Percentiles rank a stretch among this genome's conserved stretches.
Conservation (phyloP, 1,140 invertebrate genomes). For the Aphis gossypii region DNA sequence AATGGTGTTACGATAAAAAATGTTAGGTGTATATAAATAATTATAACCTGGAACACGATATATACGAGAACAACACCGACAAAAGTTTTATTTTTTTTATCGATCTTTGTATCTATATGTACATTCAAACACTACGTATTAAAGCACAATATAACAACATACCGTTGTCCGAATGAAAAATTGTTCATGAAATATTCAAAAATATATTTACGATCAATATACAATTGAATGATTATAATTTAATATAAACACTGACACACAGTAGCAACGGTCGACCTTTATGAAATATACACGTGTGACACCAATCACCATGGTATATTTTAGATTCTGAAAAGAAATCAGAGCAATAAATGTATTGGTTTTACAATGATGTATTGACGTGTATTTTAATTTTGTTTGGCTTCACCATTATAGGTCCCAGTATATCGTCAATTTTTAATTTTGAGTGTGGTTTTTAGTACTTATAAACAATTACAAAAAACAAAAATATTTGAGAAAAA, state of each 20-base stretch:
- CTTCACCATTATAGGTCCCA: neutral
- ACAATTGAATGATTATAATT: neutral
- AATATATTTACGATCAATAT: neutral
- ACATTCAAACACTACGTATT: neutral
- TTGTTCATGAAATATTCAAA: conserved; percentile 12
- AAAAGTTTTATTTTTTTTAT: neutral
- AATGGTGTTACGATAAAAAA: neutral
- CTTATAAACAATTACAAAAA: neutral
- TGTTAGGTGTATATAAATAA: neutral
- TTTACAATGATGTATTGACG: neutral
- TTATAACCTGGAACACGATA: neutral
- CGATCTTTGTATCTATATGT: neutral
- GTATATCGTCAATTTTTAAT: neutral
- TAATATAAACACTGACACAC: neutral
- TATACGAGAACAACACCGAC: neutral
- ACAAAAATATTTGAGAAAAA: neutral
- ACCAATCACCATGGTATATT: neutral
- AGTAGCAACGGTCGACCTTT: neutral
- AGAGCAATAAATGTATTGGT: neutral
- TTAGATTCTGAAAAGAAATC: neutral
- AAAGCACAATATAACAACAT: neutral
- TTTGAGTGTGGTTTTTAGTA: neutral
- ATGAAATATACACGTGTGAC: neutral
- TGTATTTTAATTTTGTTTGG: neutral
- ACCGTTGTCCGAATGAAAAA: neutral